Evolutionary conservation across 2,113 vertebrate species (phyloP), one percentile per base, ranked within the genome.

Genomic region (Ia io): DNA sequence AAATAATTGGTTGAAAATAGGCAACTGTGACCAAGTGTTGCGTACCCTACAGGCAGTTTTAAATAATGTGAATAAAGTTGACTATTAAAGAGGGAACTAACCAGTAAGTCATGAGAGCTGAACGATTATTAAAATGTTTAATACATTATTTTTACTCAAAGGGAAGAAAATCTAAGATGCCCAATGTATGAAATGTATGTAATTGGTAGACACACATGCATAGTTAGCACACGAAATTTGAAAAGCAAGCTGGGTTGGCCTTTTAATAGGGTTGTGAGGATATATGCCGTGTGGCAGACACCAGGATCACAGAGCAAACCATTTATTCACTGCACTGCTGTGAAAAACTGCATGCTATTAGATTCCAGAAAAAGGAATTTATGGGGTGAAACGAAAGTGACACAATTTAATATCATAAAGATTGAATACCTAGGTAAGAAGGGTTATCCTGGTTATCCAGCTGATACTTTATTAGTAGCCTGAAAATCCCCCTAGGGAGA

Each of bases 391-490:
- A 84, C 70, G 92, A 30, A 94, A 91, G 32, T 71, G 49, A 84
- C 1, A 49, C 22, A 70, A 78, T 44, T 78, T 71, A 94, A 51
- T 84, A 80, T 74, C 86, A 94, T 63, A 92, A 88, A 83, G 67
- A 70, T 51, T 69, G n/a, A 16, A 80, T 96, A 96, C 99, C 99
- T 97, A 98, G 96, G 18, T 99, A 99, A 88, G 99, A 99, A 82
- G 99, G 98, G 95, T 99, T 99, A 96, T 99, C 99, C 97, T 99
- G 99, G 98, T 99, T 99, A 91, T 99, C 99, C 98, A 99, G 97
- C 97, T 99, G 99, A 96, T 99, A 99, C 97, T 98, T 98, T 87
- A 99, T 99, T 96, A 99, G 98, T 82, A 99, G 97, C 96, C 98
- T 98, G 97, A 99, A 99, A 98, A 99, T 99, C 17, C 99, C 99